Evolutionary conservation across 2,888 invertebrate species (phyloP), one percentile per base, ranked within the genome.

Genomic region (Polyploca ridens): DNA sequence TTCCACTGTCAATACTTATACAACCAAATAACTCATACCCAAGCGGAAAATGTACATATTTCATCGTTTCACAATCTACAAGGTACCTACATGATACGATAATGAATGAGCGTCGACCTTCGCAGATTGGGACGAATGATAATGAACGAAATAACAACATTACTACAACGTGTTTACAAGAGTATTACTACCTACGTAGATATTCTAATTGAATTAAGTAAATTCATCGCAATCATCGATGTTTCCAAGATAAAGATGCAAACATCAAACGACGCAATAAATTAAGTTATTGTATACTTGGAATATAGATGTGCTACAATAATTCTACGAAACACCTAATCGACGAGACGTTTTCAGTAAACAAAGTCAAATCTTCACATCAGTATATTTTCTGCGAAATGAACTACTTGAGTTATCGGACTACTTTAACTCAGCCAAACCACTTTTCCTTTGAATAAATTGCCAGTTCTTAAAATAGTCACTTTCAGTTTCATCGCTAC

Each of bases 11-110:
- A 49, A 60, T 46, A 27, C 38, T 35, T 57, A 44, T 38, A 54
- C 14, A 14, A 14, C 44, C 16, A 5, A 49, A 49, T 5, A 8
- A 49, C 2, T 49, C 16, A 49, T 54, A 54, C 74, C 71, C 72
- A 71, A 72, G 72, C 71, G 64, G 69, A 60, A 62, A 69, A 64
- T 65, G 62, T 4, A 1, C 1, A 27, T 27, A 27, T 27, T 2
- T 27, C 27, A 27, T 27, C 38, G 8, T 41, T 41, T 27, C 16
- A 44, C 38, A 41, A 16, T 10, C 61, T 44, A 38, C 13, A 41
- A 19, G 2, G 14, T 33, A 58, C n/a, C n/a, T n/a, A n/a, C 14
- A 58, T 58, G 4, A 58, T 33, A 58, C 4, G n/a, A 38, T 58
- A 58, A 33, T 58, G 58, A 58, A 58, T 58, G 58, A 66, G 58